Base-by-base conservation (phyloP, 2,888 invertebrate species). In the Yponomeuta sedellus region DNA sequence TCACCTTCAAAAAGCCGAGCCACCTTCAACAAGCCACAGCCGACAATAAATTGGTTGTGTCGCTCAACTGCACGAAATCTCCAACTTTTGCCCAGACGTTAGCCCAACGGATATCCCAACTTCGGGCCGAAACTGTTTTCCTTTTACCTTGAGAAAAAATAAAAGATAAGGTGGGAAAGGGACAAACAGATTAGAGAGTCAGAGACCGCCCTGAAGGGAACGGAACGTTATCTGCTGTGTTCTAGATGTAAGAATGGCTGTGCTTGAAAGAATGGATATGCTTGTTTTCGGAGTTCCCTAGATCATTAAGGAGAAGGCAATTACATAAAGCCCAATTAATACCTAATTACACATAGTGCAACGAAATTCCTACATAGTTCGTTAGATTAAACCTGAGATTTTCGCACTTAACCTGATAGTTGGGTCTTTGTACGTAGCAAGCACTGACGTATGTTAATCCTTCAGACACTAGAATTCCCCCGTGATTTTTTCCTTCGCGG, bases 181-280 rank as follows among this genome's bases (percentile, higher is more conserved):
- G 25, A 59, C 59, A 59, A 59, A 59, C 59, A 59, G 59, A 59
- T 59, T 59, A 59, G 10, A 25, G 25, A 59, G 22, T 25, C 59
- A 22, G 22, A 59, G 25, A 20, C 10, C 59, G 59, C n/a, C 59
- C 12, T 12, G 59, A 58, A 19, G 10, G 59, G 25, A 25, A 59
- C 59, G 1, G 59, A 52, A 52, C 25, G 59, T 59, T 59, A 59
- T 59, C 59, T 59, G 1, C 10, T 19, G 12, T 52, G 44, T 12
- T 16, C 16, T 8, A 52, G 44, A 52, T 12, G 44, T 52, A 52
- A 1, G 44, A 52, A 12, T 4, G 25, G 44, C 16, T 52, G 3
- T 8, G 44, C 34, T 34, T 34, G 34, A 34, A 34, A 5, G 16
- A 52, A 52, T 52, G 44, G 44, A 52, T 52, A 52, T 16, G 34